Evolutionary conservation across 2,888 invertebrate genomes (phyloP).

Genomic region (Meliscaeva auricollis): DNA sequence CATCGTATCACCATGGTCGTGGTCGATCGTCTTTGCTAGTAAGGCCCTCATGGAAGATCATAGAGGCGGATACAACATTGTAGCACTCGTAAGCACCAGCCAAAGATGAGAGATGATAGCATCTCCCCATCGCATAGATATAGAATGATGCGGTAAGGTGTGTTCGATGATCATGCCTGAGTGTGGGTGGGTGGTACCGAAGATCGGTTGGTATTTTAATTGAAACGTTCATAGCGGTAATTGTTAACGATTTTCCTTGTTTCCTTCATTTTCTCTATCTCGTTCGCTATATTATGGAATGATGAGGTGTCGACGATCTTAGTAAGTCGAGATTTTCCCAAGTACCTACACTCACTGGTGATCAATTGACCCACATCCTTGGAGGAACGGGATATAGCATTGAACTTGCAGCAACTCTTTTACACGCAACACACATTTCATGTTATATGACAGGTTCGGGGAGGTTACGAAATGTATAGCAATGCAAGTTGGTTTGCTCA

Average conservation of each 20-base stretch:
- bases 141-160: slow-evolving; percentile 62
- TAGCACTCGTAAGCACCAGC: slow-evolving; percentile 15
- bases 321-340: slow-evolving; percentile 4
- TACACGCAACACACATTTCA: slow-evolving; percentile 71
- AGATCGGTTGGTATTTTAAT: slow-evolving; percentile 74
- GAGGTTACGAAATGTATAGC: slow-evolving; percentile 58
- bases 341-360: slow-evolving; percentile 22
- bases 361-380: slow-evolving; percentile 69
- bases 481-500: slow-evolving; percentile 12
- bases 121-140: slow-evolving; percentile 20
- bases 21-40: neutral
- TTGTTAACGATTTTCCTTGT: slow-evolving; percentile 54
- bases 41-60: slow-evolving; percentile 12
- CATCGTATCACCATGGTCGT: slow-evolving; percentile 20
- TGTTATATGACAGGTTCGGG: slow-evolving; percentile 63
- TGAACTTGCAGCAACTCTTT: slow-evolving; percentile 51
- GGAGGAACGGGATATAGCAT: slow-evolving; percentile 50
- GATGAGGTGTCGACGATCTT: slow-evolving; percentile 38
- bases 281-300: slow-evolving; percentile 3
- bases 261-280: slow-evolving; percentile 22
- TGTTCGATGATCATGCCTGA: slow-evolving; percentile 58
- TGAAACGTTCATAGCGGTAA: slow-evolving; percentile 75
- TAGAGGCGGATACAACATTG: slow-evolving; percentile 13
- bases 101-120: slow-evolving; percentile 65
- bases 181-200: slow-evolving; percentile 69